phyloP scores from a whole-genome alignment of 2,888 invertebrate species.

The Isoperla grammatica region DNA sequence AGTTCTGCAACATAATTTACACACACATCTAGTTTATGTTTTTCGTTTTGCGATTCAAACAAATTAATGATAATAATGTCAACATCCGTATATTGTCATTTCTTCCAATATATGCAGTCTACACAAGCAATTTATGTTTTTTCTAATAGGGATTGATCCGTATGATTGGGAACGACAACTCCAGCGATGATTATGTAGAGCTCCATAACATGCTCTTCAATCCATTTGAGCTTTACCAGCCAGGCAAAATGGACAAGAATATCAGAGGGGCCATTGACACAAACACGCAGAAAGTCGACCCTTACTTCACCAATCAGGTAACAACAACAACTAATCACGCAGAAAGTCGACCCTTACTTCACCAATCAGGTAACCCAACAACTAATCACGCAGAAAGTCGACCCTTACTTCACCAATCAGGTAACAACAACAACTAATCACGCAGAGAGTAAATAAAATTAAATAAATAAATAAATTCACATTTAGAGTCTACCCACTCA shows the following conservation, averaged over 20 bases:
- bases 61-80: no score
- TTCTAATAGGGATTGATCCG: constrained; percentile 61
- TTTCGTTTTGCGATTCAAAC: no score
- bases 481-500: no score
- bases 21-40: no score
- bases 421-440: constrained; percentile 39
- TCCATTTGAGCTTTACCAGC: constrained; percentile 63
- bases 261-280: constrained; percentile 63
- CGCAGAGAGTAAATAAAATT: background rate
- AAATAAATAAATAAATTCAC: no score
- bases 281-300: constrained; percentile 55
- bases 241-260: constrained; percentile 56
- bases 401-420: constrained; percentile 58
- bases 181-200: constrained; percentile 56
- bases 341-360: constrained; percentile 56
- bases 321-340: constrained; percentile 44
- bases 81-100: no score
- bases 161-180: constrained; percentile 50
- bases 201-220: constrained; percentile 76
- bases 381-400: constrained; percentile 55
- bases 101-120: no score
- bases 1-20: no score
- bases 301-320: constrained; percentile 59
- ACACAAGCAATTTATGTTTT: background rate
- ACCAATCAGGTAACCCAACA: constrained; percentile 60